A percentile compares a stretch with the other conserved stretches of the same genome.
These are phyloP conservation scores for Pygathrix nemaeus DNA, from an alignment of 2,113 vertebrate species.

Conservation along the genomic window DNA sequence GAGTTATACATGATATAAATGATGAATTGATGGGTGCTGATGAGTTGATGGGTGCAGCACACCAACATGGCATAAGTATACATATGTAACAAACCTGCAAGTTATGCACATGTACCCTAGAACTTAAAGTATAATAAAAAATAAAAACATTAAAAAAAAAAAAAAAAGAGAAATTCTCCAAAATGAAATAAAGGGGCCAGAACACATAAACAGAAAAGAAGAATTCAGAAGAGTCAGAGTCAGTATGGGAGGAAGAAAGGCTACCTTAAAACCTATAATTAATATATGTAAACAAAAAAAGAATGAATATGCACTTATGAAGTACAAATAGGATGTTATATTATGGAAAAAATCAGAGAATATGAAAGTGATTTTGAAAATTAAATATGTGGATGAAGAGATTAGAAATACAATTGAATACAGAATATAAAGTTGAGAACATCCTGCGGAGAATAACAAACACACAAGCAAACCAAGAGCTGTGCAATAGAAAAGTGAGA, in stretches of 20 bases:
- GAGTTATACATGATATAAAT: too few relatives aligned
- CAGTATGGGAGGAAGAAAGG: not conserved
- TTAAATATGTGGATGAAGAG: not conserved
- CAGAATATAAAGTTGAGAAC: not conserved
- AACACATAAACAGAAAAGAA: not conserved
- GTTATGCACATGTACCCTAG: too few relatives aligned
- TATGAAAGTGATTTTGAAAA: slow-evolving; percentile 11
- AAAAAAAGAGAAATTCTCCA: not conserved
- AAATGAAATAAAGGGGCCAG: not conserved
- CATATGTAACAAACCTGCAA: too few relatives aligned
- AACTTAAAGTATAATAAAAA: too few relatives aligned
- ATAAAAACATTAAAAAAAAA: too few relatives aligned
- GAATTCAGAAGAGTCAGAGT: not conserved
- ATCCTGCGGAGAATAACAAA: not conserved
- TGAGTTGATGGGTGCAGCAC: too few relatives aligned
- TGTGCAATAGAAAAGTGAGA: not conserved
- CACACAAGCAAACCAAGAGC: not conserved
- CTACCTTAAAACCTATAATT: not conserved
- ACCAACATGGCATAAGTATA: too few relatives aligned
- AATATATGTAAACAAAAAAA: not conserved
- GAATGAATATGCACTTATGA: not conserved
- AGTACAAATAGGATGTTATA: not conserved
- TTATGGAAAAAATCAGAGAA: not conserved
- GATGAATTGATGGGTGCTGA: too few relatives aligned
- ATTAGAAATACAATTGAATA: not conserved